Percentiles rank a stretch among this genome's conserved stretches.
These are phyloP conservation scores for Habropoda laboriosa DNA, from an alignment of 1,140 invertebrate genomes.

Conservation along the genomic window DNA sequence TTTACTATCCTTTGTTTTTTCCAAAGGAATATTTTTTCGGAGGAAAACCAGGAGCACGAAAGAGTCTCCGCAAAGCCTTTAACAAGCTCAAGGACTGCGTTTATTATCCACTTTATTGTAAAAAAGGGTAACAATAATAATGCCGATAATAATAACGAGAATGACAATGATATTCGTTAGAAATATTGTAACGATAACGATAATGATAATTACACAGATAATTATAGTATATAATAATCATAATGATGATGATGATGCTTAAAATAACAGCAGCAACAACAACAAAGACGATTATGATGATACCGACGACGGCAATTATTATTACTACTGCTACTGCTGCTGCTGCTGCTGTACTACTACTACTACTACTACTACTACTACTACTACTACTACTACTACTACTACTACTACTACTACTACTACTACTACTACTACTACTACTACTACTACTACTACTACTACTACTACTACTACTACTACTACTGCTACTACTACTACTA, in stretches of 20 bases:
- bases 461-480: neutral
- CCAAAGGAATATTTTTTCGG: neutral
- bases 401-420: slow-evolving; percentile 2
- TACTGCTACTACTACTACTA: slow-evolving; percentile 1
- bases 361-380: slow-evolving; percentile 14
- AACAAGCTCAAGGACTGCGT: slow-evolving; percentile 23
- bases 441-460: neutral
- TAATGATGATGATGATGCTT: neutral
- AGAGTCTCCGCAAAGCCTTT: slow-evolving; percentile 22
- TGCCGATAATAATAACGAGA: neutral
- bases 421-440: neutral
- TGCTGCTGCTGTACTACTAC: slow-evolving; percentile 18
- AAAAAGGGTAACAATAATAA: neutral
- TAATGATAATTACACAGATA: neutral
- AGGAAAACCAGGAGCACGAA: neutral
- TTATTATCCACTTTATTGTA: slow-evolving; percentile 8
- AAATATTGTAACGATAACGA: too few species aligned
- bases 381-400: slow-evolving; percentile 1
- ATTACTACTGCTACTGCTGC: slow-evolving; percentile 65
- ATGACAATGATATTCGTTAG: neutral
- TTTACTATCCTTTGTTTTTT: neutral
- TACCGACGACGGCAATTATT: slow-evolving; percentile 9
- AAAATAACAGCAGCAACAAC: neutral
- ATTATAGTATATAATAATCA: neutral
- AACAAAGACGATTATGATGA: neutral